phyloP scores from a whole-genome alignment of 2,888 invertebrate species.

The Cenopis cana region DNA sequence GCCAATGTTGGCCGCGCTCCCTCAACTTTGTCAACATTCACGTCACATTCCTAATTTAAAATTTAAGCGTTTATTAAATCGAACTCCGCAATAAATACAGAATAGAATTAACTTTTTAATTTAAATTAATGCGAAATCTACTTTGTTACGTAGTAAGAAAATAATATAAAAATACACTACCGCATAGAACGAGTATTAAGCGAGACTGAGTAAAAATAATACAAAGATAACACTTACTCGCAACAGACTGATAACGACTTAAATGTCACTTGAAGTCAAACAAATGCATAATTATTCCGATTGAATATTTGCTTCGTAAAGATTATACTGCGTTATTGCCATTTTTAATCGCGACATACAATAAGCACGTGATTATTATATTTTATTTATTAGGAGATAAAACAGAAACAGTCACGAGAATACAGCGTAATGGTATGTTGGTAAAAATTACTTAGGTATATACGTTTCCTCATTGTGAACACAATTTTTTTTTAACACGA shows the following conservation, averaged over 20 bases:
- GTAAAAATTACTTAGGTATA: too few species aligned
- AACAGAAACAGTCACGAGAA: too few species aligned
- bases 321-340: not conserved
- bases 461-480: too few species aligned
- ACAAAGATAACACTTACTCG: slow-evolving; percentile 16
- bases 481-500: too few species aligned
- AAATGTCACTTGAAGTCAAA: slow-evolving; percentile 8
- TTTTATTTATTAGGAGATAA: too few species aligned
- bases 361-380: too few species aligned
- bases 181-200: slow-evolving; percentile 14
- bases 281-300: not conserved
- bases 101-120: not conserved
- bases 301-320: not conserved
- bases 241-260: slow-evolving; percentile 26
- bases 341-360: not conserved
- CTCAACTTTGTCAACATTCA: slow-evolving; percentile 29
- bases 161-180: not conserved
- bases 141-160: not conserved
- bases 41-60: slow-evolving; percentile 25
- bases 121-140: not conserved
- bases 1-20: slow-evolving; percentile 24
- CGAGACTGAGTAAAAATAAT: slow-evolving; percentile 13
- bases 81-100: not conserved
- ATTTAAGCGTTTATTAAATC: slow-evolving; percentile 10
- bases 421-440: too few species aligned